A percentile compares a stretch with the other conserved stretches of the same genome.
phyloP scores from a whole-genome alignment of 2,888 invertebrate genomes.

The Cataglyphis cursor region DNA sequence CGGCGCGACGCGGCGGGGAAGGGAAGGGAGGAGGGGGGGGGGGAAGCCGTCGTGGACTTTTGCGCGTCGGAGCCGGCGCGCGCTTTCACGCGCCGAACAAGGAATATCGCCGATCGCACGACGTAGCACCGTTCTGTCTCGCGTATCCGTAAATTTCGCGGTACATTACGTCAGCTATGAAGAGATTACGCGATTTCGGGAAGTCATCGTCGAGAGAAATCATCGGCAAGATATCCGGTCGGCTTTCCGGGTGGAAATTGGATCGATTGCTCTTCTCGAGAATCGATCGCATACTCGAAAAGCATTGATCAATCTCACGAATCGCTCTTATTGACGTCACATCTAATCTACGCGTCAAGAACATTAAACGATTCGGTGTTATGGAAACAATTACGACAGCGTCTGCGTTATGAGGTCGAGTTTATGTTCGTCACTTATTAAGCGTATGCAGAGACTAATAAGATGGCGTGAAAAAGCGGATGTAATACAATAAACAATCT shows the following conservation, averaged over 20 bases:
- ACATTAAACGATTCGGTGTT: background rate
- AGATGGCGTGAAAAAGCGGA: slow-evolving; percentile 51
- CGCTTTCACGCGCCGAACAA: slow-evolving; percentile 35
- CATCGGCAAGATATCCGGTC: background rate
- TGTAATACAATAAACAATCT: slow-evolving; percentile 39
- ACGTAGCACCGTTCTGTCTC: slow-evolving; percentile 28
- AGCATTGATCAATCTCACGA: background rate
- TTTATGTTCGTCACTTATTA: background rate
- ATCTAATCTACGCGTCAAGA: slow-evolving; percentile 16
- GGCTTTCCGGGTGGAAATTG: background rate
- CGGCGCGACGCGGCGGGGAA: background rate
- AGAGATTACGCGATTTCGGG: background rate
- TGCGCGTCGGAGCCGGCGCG: slow-evolving; percentile 30
- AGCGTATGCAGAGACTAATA: slow-evolving; percentile 26
- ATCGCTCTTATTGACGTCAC: slow-evolving; percentile 19
- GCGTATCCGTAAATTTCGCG: slow-evolving; percentile 34
- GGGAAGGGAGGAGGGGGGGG: background rate
- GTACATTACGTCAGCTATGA: slow-evolving; percentile 11
- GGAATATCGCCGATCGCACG: slow-evolving; percentile 14
- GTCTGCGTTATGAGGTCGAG: slow-evolving; percentile 5
- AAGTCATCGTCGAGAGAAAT: background rate
- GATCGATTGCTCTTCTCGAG: background rate
- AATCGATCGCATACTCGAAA: background rate
- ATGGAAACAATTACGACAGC: background rate
- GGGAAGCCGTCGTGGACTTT: slow-evolving; percentile 1